Percentiles rank a stretch among this genome's conserved stretches.
Conservation (phyloP, 2,888 invertebrate genomes). For the Ecdyonurus torrentis region DNA sequence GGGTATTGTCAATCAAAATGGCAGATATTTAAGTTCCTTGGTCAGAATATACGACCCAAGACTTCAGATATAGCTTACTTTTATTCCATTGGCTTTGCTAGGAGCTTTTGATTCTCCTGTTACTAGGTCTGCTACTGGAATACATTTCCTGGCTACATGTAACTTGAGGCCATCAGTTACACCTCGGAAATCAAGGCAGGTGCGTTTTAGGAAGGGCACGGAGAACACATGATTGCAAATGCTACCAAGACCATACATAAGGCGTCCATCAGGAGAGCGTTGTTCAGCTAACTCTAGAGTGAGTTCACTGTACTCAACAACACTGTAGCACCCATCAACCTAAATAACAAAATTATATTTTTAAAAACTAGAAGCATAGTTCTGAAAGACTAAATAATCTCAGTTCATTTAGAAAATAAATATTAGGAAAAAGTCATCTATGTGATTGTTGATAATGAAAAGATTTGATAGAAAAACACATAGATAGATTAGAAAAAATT, state of each 20-base stretch:
- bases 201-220: constrained; percentile 52
- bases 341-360: no score
- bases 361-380: no score
- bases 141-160: constrained; percentile 96
- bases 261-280: constrained; percentile 53
- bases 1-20: no score
- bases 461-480: no score
- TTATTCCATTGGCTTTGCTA: constrained; percentile 80
- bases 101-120: constrained; percentile 54
- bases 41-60: no score
- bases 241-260: constrained; percentile 88
- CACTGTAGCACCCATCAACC: not conserved
- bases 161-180: constrained; percentile 46
- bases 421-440: no score
- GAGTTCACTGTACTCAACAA: constrained; percentile 93
- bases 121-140: constrained; percentile 59
- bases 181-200: not conserved
- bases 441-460: no score
- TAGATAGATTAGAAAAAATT: no score
- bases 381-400: no score
- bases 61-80: no score
- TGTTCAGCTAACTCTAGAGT: constrained; percentile 71
- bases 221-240: constrained; percentile 98
- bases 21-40: no score
- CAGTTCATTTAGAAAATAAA: no score